Evolutionary conservation across 2,888 invertebrate genomes (phyloP).

Genomic region (Sussaba pulchella): DNA sequence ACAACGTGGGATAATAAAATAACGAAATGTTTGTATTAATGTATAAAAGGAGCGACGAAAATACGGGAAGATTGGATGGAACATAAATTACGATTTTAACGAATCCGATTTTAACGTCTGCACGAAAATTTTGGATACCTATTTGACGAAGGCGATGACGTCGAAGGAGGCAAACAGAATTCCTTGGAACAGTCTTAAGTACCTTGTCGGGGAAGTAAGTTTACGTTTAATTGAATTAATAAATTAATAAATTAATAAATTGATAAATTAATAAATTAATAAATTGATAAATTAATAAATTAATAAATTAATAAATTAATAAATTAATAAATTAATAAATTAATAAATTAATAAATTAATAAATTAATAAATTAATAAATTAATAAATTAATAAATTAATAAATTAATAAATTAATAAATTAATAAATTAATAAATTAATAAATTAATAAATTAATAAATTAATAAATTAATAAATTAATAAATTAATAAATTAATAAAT

Average conservation of each 20-base stretch:
- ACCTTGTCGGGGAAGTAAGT: conserved; percentile 94
- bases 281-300: neutral
- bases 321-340: neutral
- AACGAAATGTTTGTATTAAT: neutral
- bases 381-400: neutral
- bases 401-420: neutral
- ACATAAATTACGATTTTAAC: conserved; percentile 96
- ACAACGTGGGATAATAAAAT: neutral
- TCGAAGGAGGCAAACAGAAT: conserved; percentile 87
- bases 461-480: too few relatives aligned
- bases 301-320: neutral
- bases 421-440: neutral
- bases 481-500: conserved; percentile 1
- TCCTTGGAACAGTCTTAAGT: conserved; percentile 96
- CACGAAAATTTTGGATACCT: conserved; percentile 93
- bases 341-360: neutral
- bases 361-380: neutral
- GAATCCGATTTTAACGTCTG: conserved; percentile 97
- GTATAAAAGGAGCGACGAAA: conserved; percentile 91
- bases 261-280: neutral
- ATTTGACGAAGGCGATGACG: conserved; percentile 90
- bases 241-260: neutral
- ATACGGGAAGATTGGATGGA: conserved; percentile 98
- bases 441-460: neutral
- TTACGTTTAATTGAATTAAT: neutral